Percentiles rank a stretch among this genome's conserved stretches.
Conservation (phyloP, 2,888 invertebrate genomes). For the Lasioglossum pauxillum region DNA sequence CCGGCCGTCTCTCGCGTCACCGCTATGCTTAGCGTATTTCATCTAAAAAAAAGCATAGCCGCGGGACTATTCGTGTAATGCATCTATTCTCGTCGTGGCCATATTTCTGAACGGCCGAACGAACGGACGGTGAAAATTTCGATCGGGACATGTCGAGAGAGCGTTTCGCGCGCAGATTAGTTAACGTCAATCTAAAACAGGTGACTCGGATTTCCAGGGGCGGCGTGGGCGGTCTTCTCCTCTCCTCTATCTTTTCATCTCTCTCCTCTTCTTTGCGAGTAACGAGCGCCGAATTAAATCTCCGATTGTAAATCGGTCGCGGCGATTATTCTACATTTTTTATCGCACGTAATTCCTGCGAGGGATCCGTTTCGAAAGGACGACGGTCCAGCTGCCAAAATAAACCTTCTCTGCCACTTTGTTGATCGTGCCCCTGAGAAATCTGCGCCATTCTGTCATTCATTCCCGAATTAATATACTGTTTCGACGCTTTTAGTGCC, state of each 20-base stretch:
- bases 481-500: neutral
- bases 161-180: slow-evolving; percentile 32
- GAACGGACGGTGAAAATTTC: slow-evolving; percentile 32
- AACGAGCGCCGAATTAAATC: slow-evolving; percentile 29
- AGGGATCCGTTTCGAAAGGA: slow-evolving; percentile 18
- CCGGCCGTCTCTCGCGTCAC: neutral
- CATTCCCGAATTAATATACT: neutral
- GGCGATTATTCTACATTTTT: slow-evolving; percentile 29
- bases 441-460: slow-evolving; percentile 13
- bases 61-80: neutral
- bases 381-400: slow-evolving; percentile 40
- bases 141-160: slow-evolving; percentile 29
- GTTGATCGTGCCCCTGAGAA: slow-evolving; percentile 11
- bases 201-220: slow-evolving; percentile 37
- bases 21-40: neutral
- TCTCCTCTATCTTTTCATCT: neutral
- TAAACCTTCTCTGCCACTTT: slow-evolving; percentile 32
- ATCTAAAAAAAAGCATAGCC: slow-evolving; percentile 23
- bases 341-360: slow-evolving; percentile 22
- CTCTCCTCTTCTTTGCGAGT: neutral
- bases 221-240: slow-evolving; percentile 21
- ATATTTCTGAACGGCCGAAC: slow-evolving; percentile 28
- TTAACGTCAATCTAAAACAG: slow-evolving; percentile 41
- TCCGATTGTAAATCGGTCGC: slow-evolving; percentile 12
- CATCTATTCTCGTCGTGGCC: slow-evolving; percentile 22